Evolutionary conservation across 53 echinoderm and acorn worm genomes (phyloP).

Genomic region (Hippasteria phrygiana): DNA sequence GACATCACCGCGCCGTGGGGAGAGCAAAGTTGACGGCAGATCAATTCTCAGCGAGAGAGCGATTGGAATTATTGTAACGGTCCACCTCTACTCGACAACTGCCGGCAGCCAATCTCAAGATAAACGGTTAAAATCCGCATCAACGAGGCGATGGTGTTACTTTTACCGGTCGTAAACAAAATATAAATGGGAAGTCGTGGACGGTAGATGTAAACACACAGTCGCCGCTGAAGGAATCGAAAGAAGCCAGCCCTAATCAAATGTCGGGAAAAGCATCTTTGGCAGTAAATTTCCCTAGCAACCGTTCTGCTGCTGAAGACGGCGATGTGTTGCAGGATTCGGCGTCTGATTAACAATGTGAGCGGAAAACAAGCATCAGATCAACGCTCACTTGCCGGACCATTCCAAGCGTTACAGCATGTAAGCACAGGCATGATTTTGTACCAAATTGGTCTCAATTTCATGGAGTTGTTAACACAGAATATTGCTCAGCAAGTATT

Average conservation of each 20-base stretch:
- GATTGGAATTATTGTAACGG: not conserved
- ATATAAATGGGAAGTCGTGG: not conserved
- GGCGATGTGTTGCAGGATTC: not conserved
- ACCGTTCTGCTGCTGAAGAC: not conserved
- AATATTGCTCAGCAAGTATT: no score
- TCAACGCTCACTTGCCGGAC: no score
- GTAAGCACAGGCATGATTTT: no score
- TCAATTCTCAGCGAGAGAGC: not conserved
- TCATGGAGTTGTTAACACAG: no score
- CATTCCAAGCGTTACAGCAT: no score
- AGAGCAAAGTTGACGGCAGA: not conserved
- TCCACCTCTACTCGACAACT: not conserved
- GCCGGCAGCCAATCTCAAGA: not conserved
- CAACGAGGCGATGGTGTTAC: not conserved
- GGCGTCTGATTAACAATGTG: no score
- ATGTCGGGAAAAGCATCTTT: not conserved
- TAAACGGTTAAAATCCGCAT: not conserved
- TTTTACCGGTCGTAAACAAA: not conserved
- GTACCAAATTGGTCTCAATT: no score
- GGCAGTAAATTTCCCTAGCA: constrained; percentile 9
- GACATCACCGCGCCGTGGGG: no score
- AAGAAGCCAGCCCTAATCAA: not conserved
- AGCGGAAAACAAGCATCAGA: no score
- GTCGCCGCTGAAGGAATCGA: not conserved
- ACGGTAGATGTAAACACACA: constrained; percentile 22